phyloP scores from a whole-genome alignment of 1,140 invertebrate species.

The Lethrus apterus region DNA sequence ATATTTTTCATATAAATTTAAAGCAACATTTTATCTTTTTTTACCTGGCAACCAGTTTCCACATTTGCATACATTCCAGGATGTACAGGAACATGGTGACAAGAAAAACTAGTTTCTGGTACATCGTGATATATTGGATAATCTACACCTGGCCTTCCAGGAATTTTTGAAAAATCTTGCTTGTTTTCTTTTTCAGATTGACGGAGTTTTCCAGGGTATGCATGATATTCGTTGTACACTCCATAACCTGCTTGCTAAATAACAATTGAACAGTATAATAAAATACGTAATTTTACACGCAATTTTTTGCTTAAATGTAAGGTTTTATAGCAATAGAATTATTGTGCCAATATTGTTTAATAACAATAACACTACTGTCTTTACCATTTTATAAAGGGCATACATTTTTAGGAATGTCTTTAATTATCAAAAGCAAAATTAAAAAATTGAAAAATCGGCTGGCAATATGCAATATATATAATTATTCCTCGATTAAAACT shows the following conservation, averaged over 20 bases:
- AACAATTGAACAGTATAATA: too few species aligned
- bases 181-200: constrained; percentile 47
- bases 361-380: too few species aligned
- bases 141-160: constrained; percentile 67
- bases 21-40: constrained; percentile 12
- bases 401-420: too few species aligned
- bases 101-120: constrained; percentile 71
- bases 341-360: constrained; percentile 1
- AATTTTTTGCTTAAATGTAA: constrained; percentile 1
- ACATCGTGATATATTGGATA: constrained; percentile 69
- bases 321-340: background rate
- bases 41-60: constrained; percentile 77
- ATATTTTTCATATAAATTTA: too few species aligned
- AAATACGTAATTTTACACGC: too few species aligned
- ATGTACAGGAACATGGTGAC: constrained; percentile 61
- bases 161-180: constrained; percentile 71
- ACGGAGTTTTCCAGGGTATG: constrained; percentile 15
- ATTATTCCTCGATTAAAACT: too few species aligned
- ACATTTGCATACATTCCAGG: constrained; percentile 84
- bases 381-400: too few species aligned
- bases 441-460: background rate
- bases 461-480: too few species aligned
- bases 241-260: too few species aligned
- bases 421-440: constrained; percentile 3
- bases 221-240: background rate